Base-by-base conservation (phyloP, 2,113 vertebrate species). In the Lophura nycthemera region DNA sequence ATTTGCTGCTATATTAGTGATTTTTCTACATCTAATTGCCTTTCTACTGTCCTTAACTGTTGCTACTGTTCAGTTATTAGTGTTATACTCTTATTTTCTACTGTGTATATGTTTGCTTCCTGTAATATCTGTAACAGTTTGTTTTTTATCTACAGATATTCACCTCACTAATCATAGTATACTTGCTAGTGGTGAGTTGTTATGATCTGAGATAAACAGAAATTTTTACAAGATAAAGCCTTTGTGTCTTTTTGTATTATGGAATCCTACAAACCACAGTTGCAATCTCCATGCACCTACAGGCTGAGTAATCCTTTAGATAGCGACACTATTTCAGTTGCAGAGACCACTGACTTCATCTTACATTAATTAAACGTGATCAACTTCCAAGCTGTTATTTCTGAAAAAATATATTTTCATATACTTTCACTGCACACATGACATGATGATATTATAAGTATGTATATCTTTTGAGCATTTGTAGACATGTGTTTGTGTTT, bases 231-330 rank as follows among this genome's bases (percentile, higher is more conserved):
- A 1, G 6, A 71, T 13, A 65, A 91, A 74, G 27, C 67, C 21
- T 52, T 18, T 1, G 0, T 42, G 30, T 40, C 16, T 19, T 59
- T 67, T 16, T 24, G 11, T 29, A 32, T 59, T 67, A 72, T 21
- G 30, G 67, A 80, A 89, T 27, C 52, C 50, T 63, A 15, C 10
- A 38, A 91, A 89, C 4, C 36, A 52, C 0, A 2, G 47, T 18
- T 2, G 0, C 1, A 3, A 77, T 22, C 56, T 65, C 70, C 34
- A n/a, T n/a, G 42, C 8, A 25, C 6, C 11, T 2, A 5, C 19
- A 54, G 30, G n/a, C 7, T 1, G 0, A 42, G 42, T 59, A 57
- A 84, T 47, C n/a, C 63, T 63, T 21, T 24, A 52, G n/a, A 30
- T 17, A 59, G 38, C 54, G 42, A 76, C 13, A 76, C 60, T 38